phyloP scores from a whole-genome alignment of 2,888 invertebrate genomes.

The Tromatobia lineatoria region DNA sequence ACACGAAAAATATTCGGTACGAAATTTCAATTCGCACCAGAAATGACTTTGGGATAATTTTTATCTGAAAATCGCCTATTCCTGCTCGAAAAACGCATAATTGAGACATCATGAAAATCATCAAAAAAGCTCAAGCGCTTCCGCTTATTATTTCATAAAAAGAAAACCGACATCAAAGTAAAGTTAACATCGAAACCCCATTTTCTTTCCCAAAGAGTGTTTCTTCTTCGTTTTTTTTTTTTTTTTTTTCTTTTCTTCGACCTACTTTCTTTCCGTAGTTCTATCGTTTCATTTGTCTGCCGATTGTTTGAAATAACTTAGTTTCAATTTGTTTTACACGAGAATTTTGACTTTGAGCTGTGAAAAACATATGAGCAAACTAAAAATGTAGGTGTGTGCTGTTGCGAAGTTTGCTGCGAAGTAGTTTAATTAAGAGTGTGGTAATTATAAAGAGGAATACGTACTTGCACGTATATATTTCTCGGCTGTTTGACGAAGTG shows the following conservation, averaged over 20 bases:
- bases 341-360: slow-evolving; percentile 39
- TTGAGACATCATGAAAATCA: not conserved
- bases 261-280: slow-evolving; percentile 60
- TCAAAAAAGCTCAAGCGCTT: not conserved
- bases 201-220: not conserved
- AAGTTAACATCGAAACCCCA: slow-evolving; percentile 5
- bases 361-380: slow-evolving; percentile 21
- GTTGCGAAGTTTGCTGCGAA: slow-evolving; percentile 64
- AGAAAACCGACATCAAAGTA: slow-evolving; percentile 13
- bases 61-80: not conserved
- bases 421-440: slow-evolving; percentile 66
- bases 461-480: slow-evolving; percentile 66
- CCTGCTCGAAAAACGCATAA: not conserved
- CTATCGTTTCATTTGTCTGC: slow-evolving; percentile 65
- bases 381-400: slow-evolving; percentile 66
- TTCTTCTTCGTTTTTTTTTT: slow-evolving; percentile 10
- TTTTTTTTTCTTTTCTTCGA: slow-evolving; percentile 22
- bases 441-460: slow-evolving; percentile 63
- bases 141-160: not conserved
- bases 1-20: not conserved
- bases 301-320: slow-evolving; percentile 64
- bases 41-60: not conserved
- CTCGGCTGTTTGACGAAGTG: slow-evolving; percentile 37
- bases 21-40: too few relatives aligned
- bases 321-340: slow-evolving; percentile 62